Percentiles rank a stretch among this genome's conserved stretches.
These are phyloP conservation scores for Lipotes vexillifer DNA, from an alignment of 2,113 vertebrate genomes.

Conservation along the genomic window DNA sequence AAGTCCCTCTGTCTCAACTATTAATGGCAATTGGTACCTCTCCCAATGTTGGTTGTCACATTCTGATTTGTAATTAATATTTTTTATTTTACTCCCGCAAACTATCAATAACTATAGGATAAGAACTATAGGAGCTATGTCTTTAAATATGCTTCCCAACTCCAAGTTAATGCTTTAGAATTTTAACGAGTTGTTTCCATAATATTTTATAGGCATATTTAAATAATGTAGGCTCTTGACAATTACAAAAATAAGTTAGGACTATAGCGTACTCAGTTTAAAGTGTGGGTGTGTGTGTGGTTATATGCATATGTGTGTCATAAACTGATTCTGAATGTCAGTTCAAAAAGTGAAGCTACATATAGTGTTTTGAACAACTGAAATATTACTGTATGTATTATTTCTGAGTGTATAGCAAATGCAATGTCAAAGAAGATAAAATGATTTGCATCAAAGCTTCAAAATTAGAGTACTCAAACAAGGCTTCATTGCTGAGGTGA, in stretches of 20 bases:
- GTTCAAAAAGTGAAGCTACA: background rate
- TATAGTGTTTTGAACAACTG: background rate
- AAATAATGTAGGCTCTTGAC: background rate
- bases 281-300: background rate
- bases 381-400: background rate
- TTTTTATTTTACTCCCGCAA: background rate
- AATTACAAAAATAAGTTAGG: background rate
- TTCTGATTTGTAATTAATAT: background rate
- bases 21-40: background rate
- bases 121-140: background rate
- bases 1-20: background rate
- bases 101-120: background rate
- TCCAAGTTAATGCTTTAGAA: background rate
- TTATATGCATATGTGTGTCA: background rate
- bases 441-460: background rate
- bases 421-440: background rate
- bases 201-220: background rate
- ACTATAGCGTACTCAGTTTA: background rate
- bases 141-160: background rate
- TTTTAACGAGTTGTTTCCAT: background rate
- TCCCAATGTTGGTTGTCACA: background rate
- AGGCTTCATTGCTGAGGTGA: background rate
- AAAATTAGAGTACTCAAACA: background rate
- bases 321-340: slow-evolving; percentile 1
- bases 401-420: background rate